Evolutionary conservation across 2,113 vertebrate genomes (phyloP).

Genomic region (Halcyon senegalensis): DNA sequence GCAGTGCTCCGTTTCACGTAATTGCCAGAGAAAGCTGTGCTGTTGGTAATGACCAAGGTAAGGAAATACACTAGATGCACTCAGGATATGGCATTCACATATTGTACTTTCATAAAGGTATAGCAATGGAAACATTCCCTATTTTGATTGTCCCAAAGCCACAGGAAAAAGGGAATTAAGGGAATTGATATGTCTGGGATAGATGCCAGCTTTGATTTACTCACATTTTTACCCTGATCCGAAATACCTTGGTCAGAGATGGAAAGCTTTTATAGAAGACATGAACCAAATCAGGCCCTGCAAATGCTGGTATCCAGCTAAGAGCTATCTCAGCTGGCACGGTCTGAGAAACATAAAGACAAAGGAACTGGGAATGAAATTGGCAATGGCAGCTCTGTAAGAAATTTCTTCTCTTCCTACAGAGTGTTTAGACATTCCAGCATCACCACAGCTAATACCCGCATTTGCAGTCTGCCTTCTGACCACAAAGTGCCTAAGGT

Average conservation of each 20-base stretch:
- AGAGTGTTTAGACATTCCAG: conserved; percentile 22
- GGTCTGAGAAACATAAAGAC: neutral
- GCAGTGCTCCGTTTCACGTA: conserved; percentile 55
- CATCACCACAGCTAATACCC: neutral
- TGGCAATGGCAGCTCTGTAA: neutral
- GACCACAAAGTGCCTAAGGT: conserved; percentile 58
- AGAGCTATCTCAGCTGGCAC: conserved; percentile 16
- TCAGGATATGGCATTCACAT: conserved; percentile 8
- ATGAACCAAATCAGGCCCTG: conserved; percentile 25
- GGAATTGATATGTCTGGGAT: conserved; percentile 76
- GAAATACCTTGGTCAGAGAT: conserved; percentile 76
- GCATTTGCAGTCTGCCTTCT: conserved; percentile 18
- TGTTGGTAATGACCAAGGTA: conserved; percentile 26
- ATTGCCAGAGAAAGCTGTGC: conserved; percentile 61
- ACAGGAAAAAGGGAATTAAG: conserved; percentile 67
- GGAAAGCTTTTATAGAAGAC: conserved; percentile 69
- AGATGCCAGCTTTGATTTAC: conserved; percentile 76
- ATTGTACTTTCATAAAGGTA: conserved; percentile 62
- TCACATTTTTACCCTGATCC: conserved; percentile 75
- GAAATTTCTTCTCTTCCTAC: conserved; percentile 10
- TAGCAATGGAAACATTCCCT: conserved; percentile 66
- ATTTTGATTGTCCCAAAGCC: conserved; percentile 79
- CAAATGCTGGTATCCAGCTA: conserved; percentile 26
- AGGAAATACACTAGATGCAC: conserved; percentile 32
- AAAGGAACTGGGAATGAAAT: conserved; percentile 5